Conservation (phyloP, 2,888 invertebrate genomes). For the Blomia tropicalis region DNA sequence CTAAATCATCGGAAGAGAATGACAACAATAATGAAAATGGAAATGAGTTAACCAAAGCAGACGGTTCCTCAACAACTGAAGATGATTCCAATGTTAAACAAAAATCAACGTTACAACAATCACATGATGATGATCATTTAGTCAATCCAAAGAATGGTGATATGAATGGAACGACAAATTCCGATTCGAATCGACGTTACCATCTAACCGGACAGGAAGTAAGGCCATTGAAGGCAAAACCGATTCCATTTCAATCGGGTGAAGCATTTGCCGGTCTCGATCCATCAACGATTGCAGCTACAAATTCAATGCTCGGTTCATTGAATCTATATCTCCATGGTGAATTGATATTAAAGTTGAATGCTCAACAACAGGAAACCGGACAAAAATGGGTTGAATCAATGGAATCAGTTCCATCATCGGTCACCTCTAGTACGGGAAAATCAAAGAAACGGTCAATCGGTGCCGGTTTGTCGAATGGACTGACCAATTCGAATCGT, state of each 20-base stretch:
- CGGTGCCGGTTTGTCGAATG: neutral
- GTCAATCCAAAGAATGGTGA: neutral
- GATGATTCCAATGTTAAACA: neutral
- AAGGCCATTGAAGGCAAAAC: slow-evolving; percentile 24
- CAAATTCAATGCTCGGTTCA: slow-evolving; percentile 23
- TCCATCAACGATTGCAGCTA: neutral
- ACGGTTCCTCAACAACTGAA: neutral
- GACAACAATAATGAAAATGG: neutral
- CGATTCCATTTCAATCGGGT: slow-evolving; percentile 5
- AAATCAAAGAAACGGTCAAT: neutral
- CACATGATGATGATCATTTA: neutral
- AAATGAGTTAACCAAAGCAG: neutral
- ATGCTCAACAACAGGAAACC: slow-evolving; percentile 29
- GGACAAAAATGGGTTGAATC: slow-evolving; percentile 30
- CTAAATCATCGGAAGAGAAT: neutral
- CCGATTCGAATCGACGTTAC: neutral
- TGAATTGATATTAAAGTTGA: slow-evolving; percentile 30
- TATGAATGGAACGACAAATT: neutral
- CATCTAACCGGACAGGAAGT: slow-evolving; percentile 20
- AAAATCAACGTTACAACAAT: neutral
- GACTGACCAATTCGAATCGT: neutral
- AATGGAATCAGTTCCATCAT: slow-evolving; percentile 24
- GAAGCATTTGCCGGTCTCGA: neutral
- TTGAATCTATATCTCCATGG: slow-evolving; percentile 29
- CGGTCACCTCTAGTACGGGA: neutral